Evolutionary conservation across 1,140 invertebrate genomes (phyloP).

Genomic region (Psilanteris sp.): DNA sequence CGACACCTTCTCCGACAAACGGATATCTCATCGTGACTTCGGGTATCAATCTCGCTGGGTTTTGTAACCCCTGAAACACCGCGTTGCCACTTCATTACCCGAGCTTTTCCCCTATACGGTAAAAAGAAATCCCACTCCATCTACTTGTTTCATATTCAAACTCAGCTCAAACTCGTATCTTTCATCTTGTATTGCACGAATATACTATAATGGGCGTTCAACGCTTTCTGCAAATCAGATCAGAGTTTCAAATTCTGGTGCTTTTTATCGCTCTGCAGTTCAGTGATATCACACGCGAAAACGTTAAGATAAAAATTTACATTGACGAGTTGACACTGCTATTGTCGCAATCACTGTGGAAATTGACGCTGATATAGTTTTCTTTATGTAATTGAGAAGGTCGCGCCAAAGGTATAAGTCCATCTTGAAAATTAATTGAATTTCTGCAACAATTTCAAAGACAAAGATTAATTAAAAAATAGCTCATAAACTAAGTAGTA

Average conservation of each 20-base stretch:
- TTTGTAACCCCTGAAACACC: slow-evolving; percentile 62
- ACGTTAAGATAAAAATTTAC: slow-evolving; percentile 35
- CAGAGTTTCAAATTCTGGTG: slow-evolving; percentile 16
- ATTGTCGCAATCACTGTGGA: no score
- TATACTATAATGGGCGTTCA: slow-evolving; percentile 30
- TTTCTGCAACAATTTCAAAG: no score
- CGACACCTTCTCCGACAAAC: slow-evolving; percentile 65
- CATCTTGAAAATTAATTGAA: no score
- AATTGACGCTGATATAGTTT: no score
- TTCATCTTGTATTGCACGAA: slow-evolving; percentile 18
- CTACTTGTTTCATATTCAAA: slow-evolving; percentile 52
- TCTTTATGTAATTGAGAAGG: no score
- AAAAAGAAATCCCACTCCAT: slow-evolving; percentile 22
- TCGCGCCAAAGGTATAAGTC: no score
- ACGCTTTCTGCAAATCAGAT: slow-evolving; percentile 18
- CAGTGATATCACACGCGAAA: slow-evolving; percentile 13
- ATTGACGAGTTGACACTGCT: no score
- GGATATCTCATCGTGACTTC: slow-evolving; percentile 68
- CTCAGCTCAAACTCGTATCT: slow-evolving; percentile 41
- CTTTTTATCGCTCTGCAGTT: slow-evolving; percentile 26
- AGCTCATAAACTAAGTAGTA: no score
- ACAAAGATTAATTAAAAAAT: no score
- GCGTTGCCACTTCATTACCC: slow-evolving; percentile 73
- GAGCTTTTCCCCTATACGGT: slow-evolving; percentile 6
- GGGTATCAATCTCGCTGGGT: slow-evolving; percentile 70